Conservation (phyloP, 2,797 vertebrate genomes). For the Smutsia temminckii region DNA sequence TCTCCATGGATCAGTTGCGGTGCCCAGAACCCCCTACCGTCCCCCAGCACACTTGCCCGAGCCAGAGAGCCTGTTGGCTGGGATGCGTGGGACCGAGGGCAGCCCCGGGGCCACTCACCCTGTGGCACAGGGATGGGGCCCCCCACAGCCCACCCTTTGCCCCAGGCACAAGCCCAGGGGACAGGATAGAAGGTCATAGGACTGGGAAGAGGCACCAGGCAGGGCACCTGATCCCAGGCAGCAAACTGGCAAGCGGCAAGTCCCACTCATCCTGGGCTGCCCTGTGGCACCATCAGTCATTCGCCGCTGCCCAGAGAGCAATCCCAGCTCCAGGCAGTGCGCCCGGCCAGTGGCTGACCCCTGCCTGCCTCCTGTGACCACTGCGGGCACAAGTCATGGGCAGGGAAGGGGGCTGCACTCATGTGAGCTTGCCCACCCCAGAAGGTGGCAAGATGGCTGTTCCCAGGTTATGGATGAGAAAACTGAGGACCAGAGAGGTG, state of each 20-base stretch:
- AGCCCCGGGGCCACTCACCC: not conserved
- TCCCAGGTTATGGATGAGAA: not conserved
- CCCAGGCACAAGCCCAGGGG: not conserved
- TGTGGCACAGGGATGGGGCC: not conserved
- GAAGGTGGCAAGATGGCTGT: fast-evolving
- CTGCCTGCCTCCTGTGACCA: not conserved
- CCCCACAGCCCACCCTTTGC: fast-evolving
- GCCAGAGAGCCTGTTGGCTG: not conserved
- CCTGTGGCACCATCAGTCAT: not conserved
- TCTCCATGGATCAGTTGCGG: too few species aligned
- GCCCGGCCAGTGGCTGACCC: too few species aligned
- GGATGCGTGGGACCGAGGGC: not conserved
- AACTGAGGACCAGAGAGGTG: too few species aligned
- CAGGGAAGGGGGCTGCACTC: too few species aligned
- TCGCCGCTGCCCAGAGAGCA: not conserved
- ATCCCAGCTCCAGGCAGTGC: not conserved
- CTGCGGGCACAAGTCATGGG: fast-evolving
- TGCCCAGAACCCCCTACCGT: too few species aligned
- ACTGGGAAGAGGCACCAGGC: not conserved
- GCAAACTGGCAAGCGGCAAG: not conserved
- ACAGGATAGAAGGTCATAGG: not conserved
- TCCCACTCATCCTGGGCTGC: fast-evolving
- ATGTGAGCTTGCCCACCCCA: not conserved
- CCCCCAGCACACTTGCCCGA: fast-evolving
- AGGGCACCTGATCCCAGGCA: fast-evolving